phyloP scores from a whole-genome alignment of 2,888 invertebrate species.

The Scaptomyza polygonia region DNA sequence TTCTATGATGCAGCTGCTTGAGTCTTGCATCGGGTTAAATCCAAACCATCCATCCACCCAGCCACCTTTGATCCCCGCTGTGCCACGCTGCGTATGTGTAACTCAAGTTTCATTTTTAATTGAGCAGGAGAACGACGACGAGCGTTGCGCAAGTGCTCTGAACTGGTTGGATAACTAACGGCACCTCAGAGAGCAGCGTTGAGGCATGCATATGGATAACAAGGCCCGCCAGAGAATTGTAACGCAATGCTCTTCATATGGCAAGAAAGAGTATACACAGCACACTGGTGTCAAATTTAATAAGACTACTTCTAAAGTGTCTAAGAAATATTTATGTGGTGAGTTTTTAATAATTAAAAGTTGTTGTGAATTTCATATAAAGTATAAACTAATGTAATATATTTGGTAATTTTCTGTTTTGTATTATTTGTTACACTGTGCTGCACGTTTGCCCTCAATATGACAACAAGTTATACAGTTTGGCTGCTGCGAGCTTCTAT shows the following conservation, averaged over 20 bases:
- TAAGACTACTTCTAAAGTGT: no score
- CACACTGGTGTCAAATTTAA: constrained; percentile 37
- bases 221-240: constrained; percentile 53
- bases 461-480: constrained; percentile 45
- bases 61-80: constrained; percentile 2
- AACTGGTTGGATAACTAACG: constrained; percentile 46
- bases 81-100: constrained; percentile 49
- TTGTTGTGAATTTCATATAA: no score
- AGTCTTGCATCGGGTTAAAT: background rate
- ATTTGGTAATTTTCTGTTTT: no score
- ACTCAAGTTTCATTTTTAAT: constrained; percentile 58
- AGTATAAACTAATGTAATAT: no score
- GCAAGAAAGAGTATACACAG: constrained; percentile 31
- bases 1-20: constrained; percentile 12
- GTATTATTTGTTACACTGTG: constrained; percentile 35
- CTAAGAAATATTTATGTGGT: no score
- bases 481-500: constrained; percentile 46
- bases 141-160: constrained; percentile 69
- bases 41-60: background rate
- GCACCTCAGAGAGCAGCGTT: constrained; percentile 43
- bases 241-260: constrained; percentile 59
- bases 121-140: constrained; percentile 29
- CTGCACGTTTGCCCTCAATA: constrained; percentile 62
- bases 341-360: no score
- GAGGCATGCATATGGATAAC: constrained; percentile 52